phyloP scores from a whole-genome alignment of 2,888 invertebrate species.

The Lepetodrilus schrolli region DNA sequence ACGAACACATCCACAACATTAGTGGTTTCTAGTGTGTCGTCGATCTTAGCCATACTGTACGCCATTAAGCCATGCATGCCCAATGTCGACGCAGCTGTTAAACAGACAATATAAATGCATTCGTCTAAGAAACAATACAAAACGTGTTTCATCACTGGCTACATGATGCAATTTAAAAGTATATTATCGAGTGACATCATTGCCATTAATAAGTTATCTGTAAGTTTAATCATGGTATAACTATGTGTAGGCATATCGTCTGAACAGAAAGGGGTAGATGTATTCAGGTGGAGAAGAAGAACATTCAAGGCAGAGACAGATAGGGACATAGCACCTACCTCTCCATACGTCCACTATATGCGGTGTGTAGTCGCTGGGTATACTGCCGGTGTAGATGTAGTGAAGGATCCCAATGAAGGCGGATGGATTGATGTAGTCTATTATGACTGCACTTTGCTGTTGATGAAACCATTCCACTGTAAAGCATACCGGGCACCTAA shows the following conservation, averaged over 20 bases:
- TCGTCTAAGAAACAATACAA: not conserved
- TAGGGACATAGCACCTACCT: not conserved
- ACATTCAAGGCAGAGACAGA: too few species aligned
- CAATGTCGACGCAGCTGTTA: not conserved
- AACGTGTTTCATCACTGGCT: not conserved
- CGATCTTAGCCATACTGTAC: not conserved
- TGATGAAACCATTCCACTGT: too few species aligned
- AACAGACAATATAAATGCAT: not conserved
- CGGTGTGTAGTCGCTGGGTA: not conserved
- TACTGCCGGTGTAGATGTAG: constrained; percentile 3
- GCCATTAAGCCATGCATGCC: not conserved
- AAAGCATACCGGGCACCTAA: too few species aligned
- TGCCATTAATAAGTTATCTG: too few species aligned
- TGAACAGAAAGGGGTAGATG: too few species aligned
- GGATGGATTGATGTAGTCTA: not conserved
- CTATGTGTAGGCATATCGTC: too few species aligned
- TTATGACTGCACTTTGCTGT: not conserved
- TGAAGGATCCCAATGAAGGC: not conserved
- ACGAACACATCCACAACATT: not conserved
- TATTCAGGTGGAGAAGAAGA: too few species aligned
- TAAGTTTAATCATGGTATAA: too few species aligned
- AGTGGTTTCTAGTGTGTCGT: not conserved
- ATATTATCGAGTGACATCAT: too few species aligned
- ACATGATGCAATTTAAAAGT: too few species aligned
- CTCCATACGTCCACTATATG: constrained; percentile 3